Percentiles rank a stretch among this genome's conserved stretches.
Evolutionary conservation across 1,140 invertebrate species (phyloP).

Genomic region (Drosophila littoralis): DNA sequence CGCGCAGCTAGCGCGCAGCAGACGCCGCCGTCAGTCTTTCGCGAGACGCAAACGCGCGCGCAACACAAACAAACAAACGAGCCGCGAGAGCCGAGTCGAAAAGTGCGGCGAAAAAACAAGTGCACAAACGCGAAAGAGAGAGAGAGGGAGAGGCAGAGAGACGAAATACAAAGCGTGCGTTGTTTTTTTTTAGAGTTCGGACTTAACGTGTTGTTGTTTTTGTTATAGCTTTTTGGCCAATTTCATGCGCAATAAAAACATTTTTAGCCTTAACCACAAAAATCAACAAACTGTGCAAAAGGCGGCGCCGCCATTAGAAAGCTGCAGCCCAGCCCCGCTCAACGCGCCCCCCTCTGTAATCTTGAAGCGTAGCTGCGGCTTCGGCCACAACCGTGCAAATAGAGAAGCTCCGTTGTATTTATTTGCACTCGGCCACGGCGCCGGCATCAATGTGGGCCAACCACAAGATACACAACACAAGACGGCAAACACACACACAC

Average conservation of each 20-base stretch:
- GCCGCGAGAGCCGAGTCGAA: conserved; percentile 10
- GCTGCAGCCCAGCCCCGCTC: conserved; percentile 27
- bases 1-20: conserved; percentile 48
- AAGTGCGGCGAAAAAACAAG: conserved; percentile 24
- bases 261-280: conserved; percentile 64
- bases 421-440: conserved; percentile 40
- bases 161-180: conserved; percentile 30
- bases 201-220: conserved; percentile 8
- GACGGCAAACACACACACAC: conserved; percentile 21
- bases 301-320: conserved; percentile 50
- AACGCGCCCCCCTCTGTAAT: not conserved
- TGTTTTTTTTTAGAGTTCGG: conserved; percentile 20
- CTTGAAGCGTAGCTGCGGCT: not conserved
- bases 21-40: conserved; percentile 49
- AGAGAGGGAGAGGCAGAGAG: conserved; percentile 2
- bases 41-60: conserved; percentile 68
- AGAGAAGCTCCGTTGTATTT: conserved; percentile 34
- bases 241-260: conserved; percentile 67
- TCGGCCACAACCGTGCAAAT: conserved; percentile 34
- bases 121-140: conserved; percentile 22
- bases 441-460: conserved; percentile 49
- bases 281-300: conserved; percentile 74
- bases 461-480: conserved; percentile 23
- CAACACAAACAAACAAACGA: conserved; percentile 44
- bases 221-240: conserved; percentile 29